Percentiles rank a stretch among this genome's conserved stretches.
Evolutionary conservation across 2,888 invertebrate genomes (phyloP).

Genomic region (Petrophora chlorosata): DNA sequence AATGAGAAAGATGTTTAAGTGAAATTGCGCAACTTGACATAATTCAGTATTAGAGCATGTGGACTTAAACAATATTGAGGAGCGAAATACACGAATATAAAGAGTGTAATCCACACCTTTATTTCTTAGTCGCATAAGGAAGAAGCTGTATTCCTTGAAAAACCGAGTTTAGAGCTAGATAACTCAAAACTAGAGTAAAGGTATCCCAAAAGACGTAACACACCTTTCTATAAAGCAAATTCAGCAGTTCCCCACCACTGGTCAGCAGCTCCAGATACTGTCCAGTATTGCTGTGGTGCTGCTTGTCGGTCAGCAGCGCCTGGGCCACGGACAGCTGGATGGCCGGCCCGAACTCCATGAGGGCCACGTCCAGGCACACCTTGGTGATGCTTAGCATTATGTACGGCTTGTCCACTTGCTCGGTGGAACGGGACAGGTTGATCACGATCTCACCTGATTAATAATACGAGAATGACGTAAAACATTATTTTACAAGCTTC

Average conservation of each 20-base stretch:
- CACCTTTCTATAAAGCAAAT: slow-evolving; percentile 90
- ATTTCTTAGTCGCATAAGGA: too few relatives aligned
- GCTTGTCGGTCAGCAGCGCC: slow-evolving; percentile 86
- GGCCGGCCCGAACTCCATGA: slow-evolving; percentile 91
- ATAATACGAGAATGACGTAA: background rate
- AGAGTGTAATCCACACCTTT: too few relatives aligned
- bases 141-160: too few relatives aligned
- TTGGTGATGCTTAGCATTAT: slow-evolving; percentile 88
- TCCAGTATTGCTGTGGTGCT: slow-evolving; percentile 89
- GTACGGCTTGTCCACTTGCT: slow-evolving; percentile 88
- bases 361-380: slow-evolving; percentile 88
- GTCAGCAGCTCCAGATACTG: slow-evolving; percentile 90
- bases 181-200: too few relatives aligned
- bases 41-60: too few relatives aligned
- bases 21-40: too few relatives aligned
- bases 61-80: too few relatives aligned
- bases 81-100: too few relatives aligned
- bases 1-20: too few relatives aligned
- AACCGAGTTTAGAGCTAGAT: too few relatives aligned
- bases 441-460: slow-evolving; percentile 84
- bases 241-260: slow-evolving; percentile 87
- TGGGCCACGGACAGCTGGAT: slow-evolving; percentile 83
- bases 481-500: background rate
- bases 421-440: slow-evolving; percentile 86
- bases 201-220: too few relatives aligned